Evolutionary conservation across 30 jellyfish, hydroid and myxozoan genomes (phyloP), one percentile per base, ranked within the genome.

Genomic region (Nemopilema nomurai): DNA sequence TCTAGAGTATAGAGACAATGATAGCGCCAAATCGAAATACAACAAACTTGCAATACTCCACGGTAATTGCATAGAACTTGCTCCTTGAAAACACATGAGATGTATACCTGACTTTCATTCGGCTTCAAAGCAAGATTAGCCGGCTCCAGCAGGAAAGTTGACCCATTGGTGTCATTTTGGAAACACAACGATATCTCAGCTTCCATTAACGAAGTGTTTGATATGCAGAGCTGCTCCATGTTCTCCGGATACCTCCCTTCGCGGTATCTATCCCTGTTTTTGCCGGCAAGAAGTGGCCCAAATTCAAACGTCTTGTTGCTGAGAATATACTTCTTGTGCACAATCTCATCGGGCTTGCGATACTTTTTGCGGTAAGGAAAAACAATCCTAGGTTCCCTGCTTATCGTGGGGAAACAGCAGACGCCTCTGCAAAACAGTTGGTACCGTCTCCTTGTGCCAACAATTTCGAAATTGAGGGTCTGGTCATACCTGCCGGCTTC

Each of bases 231-330:
- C 65, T 73, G 88, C 69, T 94, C 99, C 99, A 83, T 94, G 64
- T 94, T 94, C 77, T 94, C 99, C 0, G 99, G 99, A 77, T 94
- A 94, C 69, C 97, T 83, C 6, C 99, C 99, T 51, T 94, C 99
- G 24, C 97, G 79, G 89, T 94, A 94, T 29, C 99, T 76, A 70
- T 94, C 99, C 49, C 99, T 91, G 80, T 94, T 94, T 69, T 94
- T 94, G 25, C 99, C 99, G 51, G 99, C 99, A 31, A 94, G 90
- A 74, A 94, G 49, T 3, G 99, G 99, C 1, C 99, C 99, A 85
- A 94, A 94, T 67, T 89, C 97, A 50, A 73, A 88, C 30, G 96
- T 88, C 53, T 89, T 96, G 53, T 74, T 88, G 82, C 94, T 94
- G 20, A 94, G 82, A 18, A 88, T 94, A 65, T 69, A 94, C 49